Conservation (phyloP, 2,113 vertebrate species). For the Mustela lutreola region DNA sequence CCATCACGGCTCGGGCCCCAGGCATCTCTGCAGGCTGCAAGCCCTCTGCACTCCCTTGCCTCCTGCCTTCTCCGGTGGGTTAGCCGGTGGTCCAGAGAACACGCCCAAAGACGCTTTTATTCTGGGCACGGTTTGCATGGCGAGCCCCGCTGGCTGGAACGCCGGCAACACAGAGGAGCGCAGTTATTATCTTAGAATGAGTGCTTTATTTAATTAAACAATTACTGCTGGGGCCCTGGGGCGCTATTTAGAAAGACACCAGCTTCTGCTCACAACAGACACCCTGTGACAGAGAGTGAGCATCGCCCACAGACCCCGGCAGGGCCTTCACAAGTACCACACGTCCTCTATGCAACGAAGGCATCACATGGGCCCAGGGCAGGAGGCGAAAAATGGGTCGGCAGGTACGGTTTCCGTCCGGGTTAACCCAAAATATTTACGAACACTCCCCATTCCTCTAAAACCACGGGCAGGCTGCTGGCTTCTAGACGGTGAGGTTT, state of each 20-base stretch:
- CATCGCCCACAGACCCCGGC: not conserved
- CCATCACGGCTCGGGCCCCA: not conserved
- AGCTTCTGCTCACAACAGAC: not conserved
- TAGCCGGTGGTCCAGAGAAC: accelerated
- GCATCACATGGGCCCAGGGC: accelerated
- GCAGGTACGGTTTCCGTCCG: accelerated
- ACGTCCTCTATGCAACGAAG: not conserved
- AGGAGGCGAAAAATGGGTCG: accelerated
- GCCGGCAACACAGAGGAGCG: accelerated
- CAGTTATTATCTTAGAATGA: not conserved
- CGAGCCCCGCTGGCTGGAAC: not conserved
- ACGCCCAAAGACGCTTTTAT: accelerated
- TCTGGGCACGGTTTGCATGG: not conserved
- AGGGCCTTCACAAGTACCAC: not conserved
- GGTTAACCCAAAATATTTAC: not conserved
- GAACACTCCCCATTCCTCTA: not conserved
- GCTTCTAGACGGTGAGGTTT: not conserved
- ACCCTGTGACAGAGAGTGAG: not conserved
- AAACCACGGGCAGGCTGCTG: not conserved
- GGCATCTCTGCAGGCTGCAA: not conserved
- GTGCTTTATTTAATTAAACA: conserved; percentile 56
- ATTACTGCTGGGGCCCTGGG: not conserved
- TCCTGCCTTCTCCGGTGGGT: not conserved
- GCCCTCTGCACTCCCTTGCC: not conserved
- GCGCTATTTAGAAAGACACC: not conserved